phyloP scores from a whole-genome alignment of 2,888 invertebrate species.

The Machimus rusticus region DNA sequence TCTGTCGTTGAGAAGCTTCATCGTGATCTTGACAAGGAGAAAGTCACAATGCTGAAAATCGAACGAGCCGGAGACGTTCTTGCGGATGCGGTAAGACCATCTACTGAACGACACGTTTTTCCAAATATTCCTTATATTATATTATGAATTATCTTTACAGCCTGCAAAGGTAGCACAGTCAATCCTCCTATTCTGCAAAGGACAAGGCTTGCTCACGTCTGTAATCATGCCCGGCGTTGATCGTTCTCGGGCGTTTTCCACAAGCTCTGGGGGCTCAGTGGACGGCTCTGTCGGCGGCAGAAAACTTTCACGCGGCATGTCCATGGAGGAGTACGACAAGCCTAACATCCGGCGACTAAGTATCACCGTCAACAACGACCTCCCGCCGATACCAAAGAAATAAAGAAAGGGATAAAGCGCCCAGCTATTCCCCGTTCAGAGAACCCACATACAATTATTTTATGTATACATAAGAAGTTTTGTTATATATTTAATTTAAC shows the following conservation, averaged over 20 bases:
- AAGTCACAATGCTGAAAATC: conserved; percentile 83
- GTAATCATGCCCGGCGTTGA: conserved; percentile 83
- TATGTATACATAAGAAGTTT: conserved; percentile 28
- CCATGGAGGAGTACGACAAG: conserved; percentile 84
- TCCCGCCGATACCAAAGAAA: conserved; percentile 68
- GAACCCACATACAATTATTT: conserved; percentile 13
- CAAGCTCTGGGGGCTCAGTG: conserved; percentile 66
- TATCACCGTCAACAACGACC: conserved; percentile 64
- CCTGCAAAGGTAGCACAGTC: conserved; percentile 88
- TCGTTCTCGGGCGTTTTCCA: conserved; percentile 68
- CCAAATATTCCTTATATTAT: neutral
- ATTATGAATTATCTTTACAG: conserved; percentile 63
- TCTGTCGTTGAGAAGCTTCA: conserved; percentile 81
- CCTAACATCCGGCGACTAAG: conserved; percentile 80
- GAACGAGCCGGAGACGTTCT: conserved; percentile 88
- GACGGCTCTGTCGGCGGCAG: conserved; percentile 60
- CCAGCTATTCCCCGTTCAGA: neutral
- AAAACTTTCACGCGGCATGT: conserved; percentile 70
- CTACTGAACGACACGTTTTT: neutral
- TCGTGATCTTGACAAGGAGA: conserved; percentile 79
- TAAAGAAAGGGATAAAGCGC: neutral
- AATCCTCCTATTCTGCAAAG: conserved; percentile 87
- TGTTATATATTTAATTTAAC: conserved; percentile 25
- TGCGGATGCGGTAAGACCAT: conserved; percentile 75
- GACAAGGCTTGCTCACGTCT: conserved; percentile 82